Conservation (phyloP, 2,797 vertebrate species). For the Philypnodon macrostomus region DNA sequence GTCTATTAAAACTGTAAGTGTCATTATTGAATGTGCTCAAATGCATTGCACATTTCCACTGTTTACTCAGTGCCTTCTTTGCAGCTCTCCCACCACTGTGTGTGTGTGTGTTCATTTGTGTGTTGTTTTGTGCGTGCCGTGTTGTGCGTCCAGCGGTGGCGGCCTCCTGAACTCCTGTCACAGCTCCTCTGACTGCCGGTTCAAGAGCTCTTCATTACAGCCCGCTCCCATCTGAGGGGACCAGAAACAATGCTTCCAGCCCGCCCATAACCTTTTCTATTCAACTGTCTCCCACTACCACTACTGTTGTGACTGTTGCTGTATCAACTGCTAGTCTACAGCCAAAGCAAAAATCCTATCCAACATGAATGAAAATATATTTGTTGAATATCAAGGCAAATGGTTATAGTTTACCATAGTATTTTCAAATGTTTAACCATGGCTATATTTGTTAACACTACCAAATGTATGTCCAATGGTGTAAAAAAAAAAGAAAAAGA, state of each 20-base stretch:
- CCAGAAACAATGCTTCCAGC: slow-evolving; percentile 73
- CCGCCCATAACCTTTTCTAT: slow-evolving; percentile 77
- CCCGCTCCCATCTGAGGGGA: slow-evolving; percentile 68
- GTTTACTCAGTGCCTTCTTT: too few species aligned
- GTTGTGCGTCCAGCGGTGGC: slow-evolving; percentile 45
- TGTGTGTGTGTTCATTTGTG: slow-evolving; percentile 23
- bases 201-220: slow-evolving; percentile 88
- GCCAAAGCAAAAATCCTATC: too few species aligned
- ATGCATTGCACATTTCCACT: too few species aligned
- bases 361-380: slow-evolving; percentile 58
- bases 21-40: too few species aligned
- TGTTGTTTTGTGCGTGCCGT: slow-evolving; percentile 32
- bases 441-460: too few species aligned
- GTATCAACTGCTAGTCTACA: slow-evolving; percentile 52
- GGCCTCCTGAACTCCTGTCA: slow-evolving; percentile 83
- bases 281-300: slow-evolving; percentile 71
- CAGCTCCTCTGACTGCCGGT: slow-evolving; percentile 78
- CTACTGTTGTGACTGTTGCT: too few species aligned
- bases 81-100: too few species aligned
- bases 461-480: too few species aligned
- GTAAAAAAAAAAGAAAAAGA: too few species aligned
- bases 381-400: slow-evolving; percentile 24
- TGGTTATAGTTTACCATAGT: too few species aligned
- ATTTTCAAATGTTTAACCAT: too few species aligned
- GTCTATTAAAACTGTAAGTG: too few species aligned